Base-by-base conservation (phyloP, 2,888 invertebrate species). In the Clivina fossor region DNA sequence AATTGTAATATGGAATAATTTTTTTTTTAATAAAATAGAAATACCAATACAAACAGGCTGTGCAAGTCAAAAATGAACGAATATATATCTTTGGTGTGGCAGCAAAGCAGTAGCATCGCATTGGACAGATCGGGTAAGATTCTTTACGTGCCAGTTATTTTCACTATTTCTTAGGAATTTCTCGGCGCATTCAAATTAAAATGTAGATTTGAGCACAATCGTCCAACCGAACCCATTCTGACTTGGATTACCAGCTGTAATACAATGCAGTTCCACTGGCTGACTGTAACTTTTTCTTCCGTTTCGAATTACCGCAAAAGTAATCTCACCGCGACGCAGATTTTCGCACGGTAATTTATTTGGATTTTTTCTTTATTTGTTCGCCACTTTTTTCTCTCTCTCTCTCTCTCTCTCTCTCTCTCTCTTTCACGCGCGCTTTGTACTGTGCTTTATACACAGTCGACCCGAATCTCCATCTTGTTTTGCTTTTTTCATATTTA, bases 111-210 rank as follows among this genome's bases (percentile, higher is more conserved):
- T n/a, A n/a, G 33, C 2, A 33, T n/a, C 11, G 16, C 44, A 30
- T 15, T 3, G 20, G 7, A 32, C 32, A 33, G 13, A 47, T 22
- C 33, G 9, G 13, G 20, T 4, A 43, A 20, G 47, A 47, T 47
- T 47, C 47, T 47, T 47, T 47, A 47, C 47, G 47, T 47, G 47
- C 47, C 35, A 32, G 46, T 46, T 46, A 46, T 46, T 46, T 46
- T 46, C 46, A 33, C 47, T 33, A 47, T 33, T 47, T 20, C 47
- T 19, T n/a, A 8, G 22, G 33, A 47, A 47, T 47, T 30, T 22
- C 20, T 30, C 13, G 13, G 4, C 33, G 33, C 47, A 47, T 47
- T 47, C 47, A 47, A 47, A 47, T 47, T 47, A 33, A 47, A 47
- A 47, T 47, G 47, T 47, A 47, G 47, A 47, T 47, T 47, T 47